Conservation (phyloP, 2,797 vertebrate species). For the Crocodylus rhombifer region DNA sequence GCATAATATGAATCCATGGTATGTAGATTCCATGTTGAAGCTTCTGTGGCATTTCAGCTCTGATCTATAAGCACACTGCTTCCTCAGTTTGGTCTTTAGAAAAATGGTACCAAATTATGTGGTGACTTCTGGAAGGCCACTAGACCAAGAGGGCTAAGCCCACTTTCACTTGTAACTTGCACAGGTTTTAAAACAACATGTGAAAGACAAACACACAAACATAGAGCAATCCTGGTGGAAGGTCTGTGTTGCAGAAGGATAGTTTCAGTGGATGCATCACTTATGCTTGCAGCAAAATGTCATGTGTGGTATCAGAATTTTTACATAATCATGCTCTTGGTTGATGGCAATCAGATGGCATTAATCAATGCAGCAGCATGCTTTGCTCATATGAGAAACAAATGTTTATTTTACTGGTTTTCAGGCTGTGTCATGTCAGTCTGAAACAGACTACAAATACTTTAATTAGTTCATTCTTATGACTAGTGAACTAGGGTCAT, state of each 20-base stretch:
- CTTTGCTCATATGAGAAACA: neutral
- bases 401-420: neutral
- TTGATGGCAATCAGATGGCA: neutral
- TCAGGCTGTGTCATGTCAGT: neutral
- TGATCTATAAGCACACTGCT: neutral
- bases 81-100: neutral
- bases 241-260: neutral
- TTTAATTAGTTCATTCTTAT: neutral
- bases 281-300: neutral
- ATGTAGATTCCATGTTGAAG: neutral
- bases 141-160: neutral
- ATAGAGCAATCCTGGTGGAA: neutral
- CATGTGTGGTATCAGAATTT: neutral
- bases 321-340: neutral
- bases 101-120: neutral
- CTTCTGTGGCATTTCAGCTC: rapidly evolving
- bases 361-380: neutral
- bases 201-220: neutral
- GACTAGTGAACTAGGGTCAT: neutral
- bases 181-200: neutral
- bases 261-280: neutral
- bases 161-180: neutral
- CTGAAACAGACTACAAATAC: neutral
- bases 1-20: neutral
- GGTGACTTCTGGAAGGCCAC: neutral